These are phyloP conservation scores for Clarias batrachus DNA, from an alignment of 2,113 vertebrate species.

Conservation along the genomic window DNA sequence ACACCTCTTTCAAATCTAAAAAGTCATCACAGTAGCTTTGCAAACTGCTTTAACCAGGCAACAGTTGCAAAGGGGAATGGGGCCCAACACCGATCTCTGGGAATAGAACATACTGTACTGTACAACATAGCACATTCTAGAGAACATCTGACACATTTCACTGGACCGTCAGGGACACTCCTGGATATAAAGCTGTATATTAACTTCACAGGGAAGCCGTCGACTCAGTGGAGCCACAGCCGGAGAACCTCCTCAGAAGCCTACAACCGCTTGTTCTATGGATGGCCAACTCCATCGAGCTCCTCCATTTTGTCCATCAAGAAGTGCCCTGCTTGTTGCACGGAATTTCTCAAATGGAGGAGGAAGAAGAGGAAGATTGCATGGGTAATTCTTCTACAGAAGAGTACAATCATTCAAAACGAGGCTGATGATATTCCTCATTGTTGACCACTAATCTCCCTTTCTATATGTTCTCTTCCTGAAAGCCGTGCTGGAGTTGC, in stretches of 20 bases:
- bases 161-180: background rate
- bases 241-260: constrained; percentile 58
- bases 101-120: background rate
- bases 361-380: constrained; percentile 56
- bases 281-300: constrained; percentile 78
- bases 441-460: background rate
- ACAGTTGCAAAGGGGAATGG: background rate
- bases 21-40: background rate
- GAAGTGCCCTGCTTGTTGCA: constrained; percentile 71
- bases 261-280: constrained; percentile 73
- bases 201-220: background rate
- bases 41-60: background rate
- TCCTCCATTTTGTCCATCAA: constrained; percentile 76
- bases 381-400: constrained; percentile 57
- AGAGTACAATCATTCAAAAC: background rate
- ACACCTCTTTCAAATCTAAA: background rate
- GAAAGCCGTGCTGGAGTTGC: constrained; percentile 65
- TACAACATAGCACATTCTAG: background rate
- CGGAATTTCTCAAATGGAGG: constrained; percentile 59
- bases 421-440: background rate
- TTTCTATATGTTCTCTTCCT: background rate
- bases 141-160: background rate
- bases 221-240: constrained; percentile 39
- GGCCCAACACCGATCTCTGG: background rate
- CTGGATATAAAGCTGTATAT: background rate